Percentiles rank a stretch among this genome's conserved stretches.
phyloP scores from a whole-genome alignment of 2,113 vertebrate genomes.

The Anolis sagrei region DNA sequence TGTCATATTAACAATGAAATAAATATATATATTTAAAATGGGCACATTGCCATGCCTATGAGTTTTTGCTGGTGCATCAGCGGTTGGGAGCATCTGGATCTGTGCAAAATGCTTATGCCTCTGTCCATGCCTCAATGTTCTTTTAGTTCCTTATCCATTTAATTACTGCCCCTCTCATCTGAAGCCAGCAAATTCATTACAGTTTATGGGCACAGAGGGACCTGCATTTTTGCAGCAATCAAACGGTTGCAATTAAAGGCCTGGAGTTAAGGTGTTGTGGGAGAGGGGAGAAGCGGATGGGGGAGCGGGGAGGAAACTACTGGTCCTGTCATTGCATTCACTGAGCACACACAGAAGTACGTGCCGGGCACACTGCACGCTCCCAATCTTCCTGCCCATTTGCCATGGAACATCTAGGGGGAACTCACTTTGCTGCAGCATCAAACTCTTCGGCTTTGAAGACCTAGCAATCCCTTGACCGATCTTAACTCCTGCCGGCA shows the following conservation, averaged over 20 bases:
- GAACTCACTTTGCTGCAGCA: conserved; percentile 5
- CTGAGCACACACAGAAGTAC: not conserved
- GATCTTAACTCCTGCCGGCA: not conserved
- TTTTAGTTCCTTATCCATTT: conserved; percentile 18
- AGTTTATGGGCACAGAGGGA: conserved; percentile 25
- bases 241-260: conserved; percentile 23
- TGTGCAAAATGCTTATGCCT: not conserved
- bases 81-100: not conserved
- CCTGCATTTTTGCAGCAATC: conserved; percentile 33
- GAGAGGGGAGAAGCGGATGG: not conserved
- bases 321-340: not conserved
- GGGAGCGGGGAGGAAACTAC: not conserved
- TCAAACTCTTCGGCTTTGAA: not conserved
- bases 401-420: not conserved
- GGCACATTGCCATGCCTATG: not conserved
- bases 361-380: not conserved
- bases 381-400: not conserved
- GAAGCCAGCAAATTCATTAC: conserved; percentile 27
- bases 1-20: not conserved
- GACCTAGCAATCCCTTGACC: not conserved
- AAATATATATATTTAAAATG: not conserved
- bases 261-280: not conserved
- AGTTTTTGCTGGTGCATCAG: not conserved
- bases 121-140: not conserved
- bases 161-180: conserved; percentile 28